Base-by-base conservation (phyloP, 2,797 vertebrate genomes). In the Gila robusta region DNA sequence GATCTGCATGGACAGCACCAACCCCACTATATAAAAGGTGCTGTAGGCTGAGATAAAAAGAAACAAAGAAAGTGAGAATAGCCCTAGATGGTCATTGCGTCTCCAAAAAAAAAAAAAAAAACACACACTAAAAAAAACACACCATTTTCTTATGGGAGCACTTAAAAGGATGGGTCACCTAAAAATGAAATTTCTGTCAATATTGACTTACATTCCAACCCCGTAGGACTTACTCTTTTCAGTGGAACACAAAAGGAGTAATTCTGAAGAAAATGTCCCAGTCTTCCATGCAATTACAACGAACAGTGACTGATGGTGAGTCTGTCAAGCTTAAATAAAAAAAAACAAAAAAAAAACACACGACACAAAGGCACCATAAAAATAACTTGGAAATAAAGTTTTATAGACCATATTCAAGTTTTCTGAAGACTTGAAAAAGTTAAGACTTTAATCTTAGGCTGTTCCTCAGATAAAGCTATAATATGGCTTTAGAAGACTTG, bases 1-100 rank as follows among this genome's bases (percentile, higher is more conserved):
- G 92, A 99, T 96, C 93, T 99, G 98, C 98, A 99, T 99, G 0
- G 98, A 99, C 90, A 99, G 93, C 91, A 99, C 95, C 86, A 91
- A 85, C 77, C 91, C 92, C 89, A 92, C 88, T 72, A 91, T 19
- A 44, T 76, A 84, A 74, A 86, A 87, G 11, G 86, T 90, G 88
- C 88, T 89, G 84, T 87, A 90, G 72, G 90, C 87, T 88, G 85
- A 28, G 44, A 66, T 56, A 54, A 81, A 86, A 28, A 67, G 21
- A 83, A 79, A 86, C 78, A 84, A 17, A 84, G n/a, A 80, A 35
- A 17, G 1, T 66, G 28, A 80, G 26, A 44, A 28, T 28, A 66
- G 16, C 11, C 52, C 3, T 39, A n/a, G 35, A 62, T 41, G 14
- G 52, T 6, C 16, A 32, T 6, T 47, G 39, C 2, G 3, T 37